A percentile compares a stretch with the other conserved stretches of the same genome.
Conservation (phyloP, 2,888 invertebrate genomes). For the Drosophila paramelanica region DNA sequence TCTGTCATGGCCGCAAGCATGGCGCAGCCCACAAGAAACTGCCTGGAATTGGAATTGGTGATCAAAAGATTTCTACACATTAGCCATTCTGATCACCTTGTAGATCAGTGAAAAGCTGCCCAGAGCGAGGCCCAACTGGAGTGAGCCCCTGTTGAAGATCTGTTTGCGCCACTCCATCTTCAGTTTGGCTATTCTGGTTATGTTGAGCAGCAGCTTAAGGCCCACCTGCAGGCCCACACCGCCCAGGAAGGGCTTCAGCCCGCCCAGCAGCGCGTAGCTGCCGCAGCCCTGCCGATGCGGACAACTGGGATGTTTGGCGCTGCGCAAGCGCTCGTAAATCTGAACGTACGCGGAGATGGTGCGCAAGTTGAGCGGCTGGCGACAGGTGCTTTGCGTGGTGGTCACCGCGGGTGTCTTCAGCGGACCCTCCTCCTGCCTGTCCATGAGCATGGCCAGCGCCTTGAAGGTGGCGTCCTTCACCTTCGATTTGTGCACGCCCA, state of each 20-base stretch:
- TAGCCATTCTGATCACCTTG: constrained; percentile 85
- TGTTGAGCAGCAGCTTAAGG: constrained; percentile 87
- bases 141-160: constrained; percentile 86
- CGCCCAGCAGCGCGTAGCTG: constrained; percentile 86
- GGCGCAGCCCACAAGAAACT: constrained; percentile 88
- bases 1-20: constrained; percentile 87
- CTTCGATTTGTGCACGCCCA: constrained; percentile 85
- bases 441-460: constrained; percentile 87
- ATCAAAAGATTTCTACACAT: background rate
- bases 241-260: constrained; percentile 86
- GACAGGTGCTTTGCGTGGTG: constrained; percentile 21
- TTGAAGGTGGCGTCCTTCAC: constrained; percentile 86
- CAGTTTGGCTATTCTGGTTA: constrained; percentile 86
- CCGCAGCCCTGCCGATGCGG: constrained; percentile 88
- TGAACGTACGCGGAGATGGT: constrained; percentile 59
- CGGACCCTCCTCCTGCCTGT: constrained; percentile 86
- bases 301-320: constrained; percentile 85
- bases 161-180: constrained; percentile 86
- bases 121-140: constrained; percentile 88
- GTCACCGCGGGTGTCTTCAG: constrained; percentile 24
- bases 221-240: constrained; percentile 88
- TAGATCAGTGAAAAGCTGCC: constrained; percentile 89
- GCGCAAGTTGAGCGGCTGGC: constrained; percentile 35
- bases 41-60: constrained; percentile 84
- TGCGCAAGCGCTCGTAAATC: constrained; percentile 68